phyloP scores from a whole-genome alignment of 2,888 invertebrate genomes.

The Coenonympha arcania region DNA sequence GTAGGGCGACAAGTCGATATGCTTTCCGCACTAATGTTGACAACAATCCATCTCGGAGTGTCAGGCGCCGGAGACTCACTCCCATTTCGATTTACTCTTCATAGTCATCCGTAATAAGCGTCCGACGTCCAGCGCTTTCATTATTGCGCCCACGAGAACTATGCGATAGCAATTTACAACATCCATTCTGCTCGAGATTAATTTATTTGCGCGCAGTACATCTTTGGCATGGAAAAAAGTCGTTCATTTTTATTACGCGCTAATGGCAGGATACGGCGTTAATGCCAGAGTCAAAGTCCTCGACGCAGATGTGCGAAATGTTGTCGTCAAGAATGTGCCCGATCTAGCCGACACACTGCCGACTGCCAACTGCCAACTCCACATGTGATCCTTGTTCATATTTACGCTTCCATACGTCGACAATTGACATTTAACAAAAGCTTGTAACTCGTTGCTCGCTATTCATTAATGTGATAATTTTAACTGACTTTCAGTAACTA shows the following conservation, averaged over 20 bases:
- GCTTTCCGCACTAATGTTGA: constrained; percentile 70
- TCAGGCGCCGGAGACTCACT: constrained; percentile 67
- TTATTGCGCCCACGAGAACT: constrained; percentile 46
- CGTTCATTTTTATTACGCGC: constrained; percentile 50
- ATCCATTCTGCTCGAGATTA: constrained; percentile 54
- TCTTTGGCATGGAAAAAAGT: constrained; percentile 54
- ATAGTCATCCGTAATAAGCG: constrained; percentile 49
- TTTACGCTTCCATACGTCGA: constrained; percentile 8
- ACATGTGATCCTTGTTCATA: constrained; percentile 41
- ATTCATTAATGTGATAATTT: not conserved
- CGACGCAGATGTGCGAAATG: constrained; percentile 61
- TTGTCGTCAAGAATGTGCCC: constrained; percentile 51
- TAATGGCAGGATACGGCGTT: constrained; percentile 69
- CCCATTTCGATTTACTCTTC: constrained; percentile 69
- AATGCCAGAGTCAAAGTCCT: constrained; percentile 48
- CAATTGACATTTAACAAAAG: constrained; percentile 24
- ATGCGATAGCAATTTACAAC: constrained; percentile 56
- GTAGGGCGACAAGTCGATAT: constrained; percentile 63
- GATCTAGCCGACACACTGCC: constrained; percentile 35
- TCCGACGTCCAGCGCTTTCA: constrained; percentile 43
- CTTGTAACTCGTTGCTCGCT: constrained; percentile 1
- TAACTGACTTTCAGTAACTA: not conserved
- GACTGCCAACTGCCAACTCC: too few species aligned
- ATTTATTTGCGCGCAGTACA: constrained; percentile 56
- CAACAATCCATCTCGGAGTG: constrained; percentile 69